Percentiles rank a stretch among this genome's conserved stretches.
Evolutionary conservation across 2,113 vertebrate species (phyloP).

Genomic region (human): GRCh38 chr13:23837501-23838000

Average conservation of each 20-base stretch:
- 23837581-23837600: conserved; percentile 99
- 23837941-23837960: neutral
- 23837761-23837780: neutral
- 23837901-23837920: neutral
- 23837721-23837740: conserved; percentile 92
- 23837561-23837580: conserved; percentile 96
- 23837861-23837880: neutral
- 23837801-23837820: neutral
- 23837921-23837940: neutral
- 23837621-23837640: conserved; percentile 98
- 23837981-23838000: neutral
- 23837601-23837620: conserved; percentile 99
- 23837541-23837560: conserved; percentile 91
- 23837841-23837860: neutral
- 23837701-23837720: conserved; percentile 93
- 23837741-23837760: conserved; percentile 98
- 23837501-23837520: neutral
- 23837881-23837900: neutral
- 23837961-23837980: neutral
- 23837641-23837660: conserved; percentile 88
- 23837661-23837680: conserved; percentile 91
- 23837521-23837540: neutral
- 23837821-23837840: neutral
- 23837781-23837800: neutral
- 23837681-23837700: conserved; percentile 97